These are phyloP conservation scores for Ardeotis arabs DNA, from an alignment of 2,113 vertebrate species.

Conservation along the genomic window DNA sequence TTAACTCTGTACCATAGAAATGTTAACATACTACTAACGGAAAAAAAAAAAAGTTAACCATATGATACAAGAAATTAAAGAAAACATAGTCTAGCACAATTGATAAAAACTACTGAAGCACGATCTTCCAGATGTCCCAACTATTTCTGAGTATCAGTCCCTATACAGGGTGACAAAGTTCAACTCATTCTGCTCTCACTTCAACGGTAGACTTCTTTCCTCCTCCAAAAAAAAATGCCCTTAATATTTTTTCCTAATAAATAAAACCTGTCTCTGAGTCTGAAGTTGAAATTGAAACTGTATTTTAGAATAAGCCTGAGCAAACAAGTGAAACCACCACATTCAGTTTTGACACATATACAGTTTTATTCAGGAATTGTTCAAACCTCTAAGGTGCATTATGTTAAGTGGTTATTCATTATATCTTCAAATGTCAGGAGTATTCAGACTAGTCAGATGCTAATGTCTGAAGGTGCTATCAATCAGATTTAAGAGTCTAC, in stretches of 20 bases:
- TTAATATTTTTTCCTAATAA: neutral
- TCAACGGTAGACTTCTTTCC: neutral
- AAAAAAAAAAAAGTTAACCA: neutral
- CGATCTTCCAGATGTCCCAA: neutral
- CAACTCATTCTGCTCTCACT: neutral
- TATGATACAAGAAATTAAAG: neutral
- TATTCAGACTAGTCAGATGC: neutral
- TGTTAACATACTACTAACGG: neutral
- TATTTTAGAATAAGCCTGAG: neutral
- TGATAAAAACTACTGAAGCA: neutral
- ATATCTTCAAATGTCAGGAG: neutral
- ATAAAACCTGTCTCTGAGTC: neutral
- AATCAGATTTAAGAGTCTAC: neutral
- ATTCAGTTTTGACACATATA: neutral
- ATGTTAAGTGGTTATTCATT: conserved; percentile 8
- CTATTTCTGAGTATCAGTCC: neutral
- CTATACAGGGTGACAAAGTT: neutral
- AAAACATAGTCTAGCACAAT: neutral
- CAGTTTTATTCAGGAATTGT: neutral
- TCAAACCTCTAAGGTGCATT: neutral
- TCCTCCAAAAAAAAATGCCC: neutral
- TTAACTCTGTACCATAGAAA: neutral
- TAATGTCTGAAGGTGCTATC: neutral
- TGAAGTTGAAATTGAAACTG: neutral
- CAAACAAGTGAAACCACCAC: neutral